Evolutionary conservation across 2,113 vertebrate genomes (phyloP), one percentile per base, ranked within the genome.

Genomic region (Apteryx mantelli): DNA sequence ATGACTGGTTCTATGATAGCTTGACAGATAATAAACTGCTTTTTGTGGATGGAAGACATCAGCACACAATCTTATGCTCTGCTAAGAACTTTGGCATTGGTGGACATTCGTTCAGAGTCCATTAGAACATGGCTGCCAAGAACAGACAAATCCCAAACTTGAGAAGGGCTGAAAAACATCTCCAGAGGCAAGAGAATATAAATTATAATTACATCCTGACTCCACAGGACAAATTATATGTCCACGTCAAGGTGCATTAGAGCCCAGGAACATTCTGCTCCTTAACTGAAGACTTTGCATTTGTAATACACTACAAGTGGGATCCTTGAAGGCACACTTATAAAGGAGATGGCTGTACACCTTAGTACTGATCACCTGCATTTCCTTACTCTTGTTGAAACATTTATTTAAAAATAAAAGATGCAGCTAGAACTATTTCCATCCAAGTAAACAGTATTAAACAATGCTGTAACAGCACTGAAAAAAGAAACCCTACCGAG

Each of bases 401-500:
- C 34, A 74, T 26, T 64, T 1, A 82, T 76, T 58, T 84, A 79
- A n/a, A 70, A n/a, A 79, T 20, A 89, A 90, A 94, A 94, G n/a
- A 73, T 74, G 61, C 46, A 50, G 50, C 48, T 75, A 86, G 92
- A 96, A 96, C 28, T 50, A 91, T 76, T 61, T 92, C 80, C 79
- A 90, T 52, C 36, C 3, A 10, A 66, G 75, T 79, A 87, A 97
- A 89, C 38, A 94, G 64, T 76, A 87, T 70, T 80, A 95, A 97
- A 93, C 52, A 52, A 58, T 61, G 84, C 6, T 42, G 42, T 70
- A 96, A 87, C 48, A 94, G 80, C 81, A 95, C 88, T 96, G 94
- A 88, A 97, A 97, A 97, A 97, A 96, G 91, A 96, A 95, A 64
- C 78, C 70, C 78, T 78, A 63, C 66, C 78, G 78, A 96, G 92